phyloP scores from a whole-genome alignment of 2,797 vertebrate species.

The Fistularia tabacaria region DNA sequence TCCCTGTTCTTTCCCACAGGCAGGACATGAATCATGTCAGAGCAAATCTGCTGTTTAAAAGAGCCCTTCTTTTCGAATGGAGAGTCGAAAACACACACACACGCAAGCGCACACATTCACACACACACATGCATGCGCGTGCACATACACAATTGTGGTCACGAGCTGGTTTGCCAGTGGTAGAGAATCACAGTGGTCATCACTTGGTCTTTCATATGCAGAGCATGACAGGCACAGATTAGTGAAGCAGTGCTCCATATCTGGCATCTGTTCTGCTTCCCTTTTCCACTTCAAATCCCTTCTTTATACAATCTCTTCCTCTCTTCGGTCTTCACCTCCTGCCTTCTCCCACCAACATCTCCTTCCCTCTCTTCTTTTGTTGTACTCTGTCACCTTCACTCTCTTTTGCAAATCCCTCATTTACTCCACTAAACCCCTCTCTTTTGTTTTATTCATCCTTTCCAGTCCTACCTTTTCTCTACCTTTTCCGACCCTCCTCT shows the following conservation, averaged over 20 bases:
- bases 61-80: conserved; percentile 30
- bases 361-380: neutral
- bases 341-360: too few relatives aligned
- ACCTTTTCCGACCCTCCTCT: neutral
- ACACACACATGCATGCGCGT: too few relatives aligned
- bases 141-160: conserved; percentile 7
- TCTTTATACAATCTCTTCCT: neutral
- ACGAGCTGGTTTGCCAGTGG: conserved; percentile 49
- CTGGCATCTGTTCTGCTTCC: conserved; percentile 37
- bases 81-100: conserved; percentile 15
- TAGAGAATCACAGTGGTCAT: conserved; percentile 66
- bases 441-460: neutral
- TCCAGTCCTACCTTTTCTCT: neutral
- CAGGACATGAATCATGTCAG: conserved; percentile 59
- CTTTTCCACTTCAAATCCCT: conserved; percentile 2
- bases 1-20: conserved; percentile 36
- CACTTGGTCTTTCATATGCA: conserved; percentile 60
- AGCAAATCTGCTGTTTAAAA: conserved; percentile 53
- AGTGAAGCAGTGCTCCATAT: conserved; percentile 35
- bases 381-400: too few relatives aligned
- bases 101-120: too few relatives aligned
- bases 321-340: too few relatives aligned
- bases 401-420: too few relatives aligned
- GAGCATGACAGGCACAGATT: conserved; percentile 63
- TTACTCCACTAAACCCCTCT: neutral